Evolutionary conservation across 2,113 vertebrate genomes (phyloP).

Genomic region (Hippocampus guttulatus): DNA sequence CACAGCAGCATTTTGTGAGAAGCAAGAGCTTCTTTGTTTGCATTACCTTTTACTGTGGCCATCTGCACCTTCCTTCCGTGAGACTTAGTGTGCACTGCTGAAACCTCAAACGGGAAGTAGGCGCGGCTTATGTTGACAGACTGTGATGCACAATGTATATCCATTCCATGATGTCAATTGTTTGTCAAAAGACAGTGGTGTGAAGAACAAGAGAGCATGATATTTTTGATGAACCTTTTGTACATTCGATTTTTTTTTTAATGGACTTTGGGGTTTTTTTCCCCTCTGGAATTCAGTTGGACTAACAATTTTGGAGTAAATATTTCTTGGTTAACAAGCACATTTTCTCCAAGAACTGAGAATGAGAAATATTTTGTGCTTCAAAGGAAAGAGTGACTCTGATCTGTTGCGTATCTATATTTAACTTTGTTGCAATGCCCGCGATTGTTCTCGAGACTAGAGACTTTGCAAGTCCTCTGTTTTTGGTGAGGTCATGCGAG

Average conservation of each 20-base stretch:
- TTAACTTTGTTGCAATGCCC: constrained; percentile 57
- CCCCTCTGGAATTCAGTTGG: constrained; percentile 1
- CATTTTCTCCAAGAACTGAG: constrained; percentile 4
- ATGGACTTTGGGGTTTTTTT: neutral
- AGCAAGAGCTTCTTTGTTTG: constrained; percentile 35
- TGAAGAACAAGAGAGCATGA: neutral
- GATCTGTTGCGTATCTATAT: neutral
- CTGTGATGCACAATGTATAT: constrained; percentile 3
- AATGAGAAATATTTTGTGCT: constrained; percentile 8
- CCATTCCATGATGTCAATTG: constrained; percentile 15
- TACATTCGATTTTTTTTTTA: neutral
- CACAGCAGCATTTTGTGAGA: constrained; percentile 42
- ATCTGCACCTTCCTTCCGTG: constrained; percentile 43
- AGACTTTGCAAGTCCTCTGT: constrained; percentile 68
- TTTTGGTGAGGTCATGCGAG: constrained; percentile 58
- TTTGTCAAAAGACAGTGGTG: constrained; percentile 6
- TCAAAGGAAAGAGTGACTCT: neutral
- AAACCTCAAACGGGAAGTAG: constrained; percentile 57
- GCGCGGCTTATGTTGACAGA: constrained; percentile 34
- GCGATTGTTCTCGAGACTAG: constrained; percentile 68
- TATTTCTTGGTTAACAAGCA: neutral
- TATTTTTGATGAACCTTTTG: neutral
- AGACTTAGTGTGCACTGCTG: constrained; percentile 43
- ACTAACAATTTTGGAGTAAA: neutral
- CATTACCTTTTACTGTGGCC: constrained; percentile 61